phyloP scores from a whole-genome alignment of 2,113 vertebrate species.

The Notothenia rossii region DNA sequence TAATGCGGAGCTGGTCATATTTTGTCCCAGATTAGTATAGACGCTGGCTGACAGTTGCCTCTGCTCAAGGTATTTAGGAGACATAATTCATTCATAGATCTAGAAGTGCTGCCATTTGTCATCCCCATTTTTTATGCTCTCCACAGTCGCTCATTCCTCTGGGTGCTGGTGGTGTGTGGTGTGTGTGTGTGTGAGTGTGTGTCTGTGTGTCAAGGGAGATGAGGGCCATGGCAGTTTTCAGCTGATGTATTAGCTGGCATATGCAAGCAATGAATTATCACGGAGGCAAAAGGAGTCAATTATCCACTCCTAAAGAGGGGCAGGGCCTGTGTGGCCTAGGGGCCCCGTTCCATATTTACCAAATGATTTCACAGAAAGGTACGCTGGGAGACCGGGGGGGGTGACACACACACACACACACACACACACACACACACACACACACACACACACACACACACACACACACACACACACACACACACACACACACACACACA shows the following conservation, averaged over 20 bases:
- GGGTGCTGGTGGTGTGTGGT: constrained; percentile 43
- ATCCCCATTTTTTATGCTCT: constrained; percentile 83
- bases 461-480: neutral
- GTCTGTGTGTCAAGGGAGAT: constrained; percentile 65
- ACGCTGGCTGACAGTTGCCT: constrained; percentile 90
- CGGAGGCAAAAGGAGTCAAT: constrained; percentile 94
- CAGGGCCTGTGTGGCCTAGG: constrained; percentile 93
- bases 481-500: constrained; percentile 13
- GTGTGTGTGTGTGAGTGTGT: constrained; percentile 38
- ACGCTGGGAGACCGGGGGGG: constrained; percentile 58
- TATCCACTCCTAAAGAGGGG: constrained; percentile 98
- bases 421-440: neutral
- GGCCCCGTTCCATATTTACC: constrained; percentile 93
- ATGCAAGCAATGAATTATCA: constrained; percentile 99
- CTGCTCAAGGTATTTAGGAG: constrained; percentile 96
- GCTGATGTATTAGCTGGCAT: constrained; percentile 97
- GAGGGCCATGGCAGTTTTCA: constrained; percentile 84
- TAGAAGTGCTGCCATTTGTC: constrained; percentile 93
- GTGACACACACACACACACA: constrained; percentile 2
- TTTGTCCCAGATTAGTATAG: constrained; percentile 96
- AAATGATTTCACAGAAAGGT: constrained; percentile 90
- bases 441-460: constrained; percentile 18
- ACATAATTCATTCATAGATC: constrained; percentile 98
- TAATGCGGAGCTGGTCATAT: constrained; percentile 93
- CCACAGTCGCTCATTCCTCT: constrained; percentile 85